A percentile compares a stretch with the other conserved stretches of the same genome.
Evolutionary conservation across 1,140 invertebrate genomes (phyloP).

Genomic region (Nymphalis io): DNA sequence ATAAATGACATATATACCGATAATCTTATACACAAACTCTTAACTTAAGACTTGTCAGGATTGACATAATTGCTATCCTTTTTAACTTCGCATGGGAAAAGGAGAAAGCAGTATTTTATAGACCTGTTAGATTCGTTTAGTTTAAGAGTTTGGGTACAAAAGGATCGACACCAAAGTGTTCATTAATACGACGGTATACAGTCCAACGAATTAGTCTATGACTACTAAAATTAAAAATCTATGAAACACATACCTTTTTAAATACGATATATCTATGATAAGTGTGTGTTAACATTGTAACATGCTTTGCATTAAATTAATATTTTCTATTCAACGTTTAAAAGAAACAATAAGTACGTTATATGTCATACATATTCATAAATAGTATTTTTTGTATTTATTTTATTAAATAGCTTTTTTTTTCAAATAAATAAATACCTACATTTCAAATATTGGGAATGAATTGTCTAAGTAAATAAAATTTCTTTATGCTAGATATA

Average conservation of each 20-base stretch:
- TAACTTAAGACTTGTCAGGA: no score
- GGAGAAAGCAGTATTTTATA: no score
- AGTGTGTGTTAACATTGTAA: constrained; percentile 18
- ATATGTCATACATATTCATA: constrained; percentile 26
- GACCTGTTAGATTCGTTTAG: no score
- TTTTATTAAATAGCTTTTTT: constrained; percentile 38
- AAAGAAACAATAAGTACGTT: constrained; percentile 25
- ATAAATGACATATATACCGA: not conserved
- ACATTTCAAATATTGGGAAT: constrained; percentile 32
- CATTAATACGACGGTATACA: constrained; percentile 5
- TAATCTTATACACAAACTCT: no score
- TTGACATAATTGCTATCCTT: no score
- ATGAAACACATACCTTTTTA: constrained; percentile 20
- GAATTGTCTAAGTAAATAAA: constrained; percentile 36
- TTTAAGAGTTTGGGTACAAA: no score
- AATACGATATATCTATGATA: constrained; percentile 15
- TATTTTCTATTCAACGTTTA: constrained; percentile 16
- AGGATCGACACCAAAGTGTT: not conserved
- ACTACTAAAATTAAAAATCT: constrained; percentile 29
- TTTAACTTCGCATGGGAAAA: no score
- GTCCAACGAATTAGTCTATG: constrained; percentile 39
- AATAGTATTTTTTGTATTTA: constrained; percentile 30
- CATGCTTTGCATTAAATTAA: constrained; percentile 31
- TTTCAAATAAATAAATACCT: constrained; percentile 33
- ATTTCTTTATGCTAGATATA: constrained; percentile 30